Conservation (phyloP, 2,113 vertebrate genomes). For the Poecilia latipinna region DNA sequence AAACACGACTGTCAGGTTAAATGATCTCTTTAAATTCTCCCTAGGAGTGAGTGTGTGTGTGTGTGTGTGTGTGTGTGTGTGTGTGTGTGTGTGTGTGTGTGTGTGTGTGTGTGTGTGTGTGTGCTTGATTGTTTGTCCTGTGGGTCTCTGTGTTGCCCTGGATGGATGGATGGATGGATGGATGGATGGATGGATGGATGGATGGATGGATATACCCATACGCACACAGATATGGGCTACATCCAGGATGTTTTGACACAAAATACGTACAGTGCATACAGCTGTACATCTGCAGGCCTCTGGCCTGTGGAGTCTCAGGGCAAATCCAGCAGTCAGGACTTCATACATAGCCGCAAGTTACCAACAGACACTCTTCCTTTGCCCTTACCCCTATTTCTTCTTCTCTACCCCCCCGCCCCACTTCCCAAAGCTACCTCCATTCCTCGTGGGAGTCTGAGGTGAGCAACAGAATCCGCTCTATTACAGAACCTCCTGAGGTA, state of each 20-base stretch:
- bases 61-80: too few relatives aligned
- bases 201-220: too few relatives aligned
- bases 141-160: too few relatives aligned
- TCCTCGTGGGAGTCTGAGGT: constrained; percentile 59
- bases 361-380: constrained; percentile 37
- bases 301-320: constrained; percentile 48
- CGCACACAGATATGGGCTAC: neutral
- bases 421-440: constrained; percentile 38
- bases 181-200: too few relatives aligned
- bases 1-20: too few relatives aligned
- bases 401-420: constrained; percentile 17
- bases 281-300: neutral
- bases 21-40: too few relatives aligned
- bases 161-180: too few relatives aligned
- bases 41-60: too few relatives aligned
- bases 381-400: constrained; percentile 46
- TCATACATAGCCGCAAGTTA: constrained; percentile 50
- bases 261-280: too few relatives aligned
- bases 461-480: constrained; percentile 63
- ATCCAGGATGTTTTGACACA: neutral
- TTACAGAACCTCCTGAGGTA: constrained; percentile 71
- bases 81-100: too few relatives aligned
- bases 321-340: constrained; percentile 64
- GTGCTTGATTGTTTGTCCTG: too few relatives aligned
- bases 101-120: too few relatives aligned